Conservation (phyloP, 2,113 vertebrate genomes). For the Apeltes quadracus region DNA sequence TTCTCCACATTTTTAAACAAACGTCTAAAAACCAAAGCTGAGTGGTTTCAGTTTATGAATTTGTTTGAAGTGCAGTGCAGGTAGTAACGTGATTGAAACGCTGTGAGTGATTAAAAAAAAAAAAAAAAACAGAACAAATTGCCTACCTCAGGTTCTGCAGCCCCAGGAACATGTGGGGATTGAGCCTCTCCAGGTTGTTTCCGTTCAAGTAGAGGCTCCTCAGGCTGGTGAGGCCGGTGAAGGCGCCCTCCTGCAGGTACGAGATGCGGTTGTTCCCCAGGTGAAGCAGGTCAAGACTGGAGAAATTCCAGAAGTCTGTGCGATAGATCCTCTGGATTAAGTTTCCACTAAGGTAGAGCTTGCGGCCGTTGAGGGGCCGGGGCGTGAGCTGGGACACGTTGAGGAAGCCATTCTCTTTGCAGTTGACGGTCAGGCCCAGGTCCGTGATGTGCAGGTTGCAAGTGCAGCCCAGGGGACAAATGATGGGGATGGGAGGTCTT, state of each 20-base stretch:
- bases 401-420: slow-evolving; percentile 91
- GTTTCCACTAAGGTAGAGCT: slow-evolving; percentile 95
- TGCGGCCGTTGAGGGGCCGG: slow-evolving; percentile 94
- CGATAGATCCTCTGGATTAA: slow-evolving; percentile 96
- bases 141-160: slow-evolving; percentile 86
- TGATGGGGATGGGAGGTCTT: slow-evolving; percentile 94
- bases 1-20: slow-evolving; percentile 48
- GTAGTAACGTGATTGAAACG: not conserved
- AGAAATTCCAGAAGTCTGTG: slow-evolving; percentile 98
- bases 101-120: not conserved
- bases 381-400: slow-evolving; percentile 96
- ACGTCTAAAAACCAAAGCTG: slow-evolving; percentile 39
- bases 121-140: not conserved
- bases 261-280: slow-evolving; percentile 97
- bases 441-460: slow-evolving; percentile 97
- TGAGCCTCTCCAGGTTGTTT: slow-evolving; percentile 93
- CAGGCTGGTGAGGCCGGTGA: slow-evolving; percentile 91
- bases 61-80: slow-evolving; percentile 20
- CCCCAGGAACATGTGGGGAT: slow-evolving; percentile 94
- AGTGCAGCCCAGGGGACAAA: slow-evolving; percentile 93
- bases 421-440: slow-evolving; percentile 95
- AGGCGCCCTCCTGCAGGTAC: slow-evolving; percentile 96
- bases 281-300: slow-evolving; percentile 95
- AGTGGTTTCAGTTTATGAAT: slow-evolving; percentile 16
- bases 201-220: slow-evolving; percentile 95